Percentiles rank a stretch among this genome's conserved stretches.
Evolutionary conservation across 2,888 invertebrate species (phyloP).

Genomic region (Drosophila nr. medialis): DNA sequence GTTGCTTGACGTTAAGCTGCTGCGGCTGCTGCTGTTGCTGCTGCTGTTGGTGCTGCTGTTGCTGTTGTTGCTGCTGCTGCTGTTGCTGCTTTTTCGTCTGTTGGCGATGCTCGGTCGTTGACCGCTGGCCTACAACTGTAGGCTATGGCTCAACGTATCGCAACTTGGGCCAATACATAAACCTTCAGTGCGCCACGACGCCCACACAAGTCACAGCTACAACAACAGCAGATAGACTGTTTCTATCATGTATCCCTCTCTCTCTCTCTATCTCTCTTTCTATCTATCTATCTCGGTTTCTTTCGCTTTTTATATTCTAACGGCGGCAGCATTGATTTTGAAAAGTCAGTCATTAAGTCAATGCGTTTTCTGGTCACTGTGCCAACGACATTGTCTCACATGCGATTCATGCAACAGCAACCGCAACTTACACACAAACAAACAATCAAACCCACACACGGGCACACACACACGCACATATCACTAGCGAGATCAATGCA

Average conservation of each 20-base stretch:
- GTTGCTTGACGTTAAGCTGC: slow-evolving; percentile 52
- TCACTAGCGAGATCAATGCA: slow-evolving; percentile 71
- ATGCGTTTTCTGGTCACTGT: slow-evolving; percentile 82
- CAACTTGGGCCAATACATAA: slow-evolving; percentile 30
- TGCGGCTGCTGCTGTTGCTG: background rate
- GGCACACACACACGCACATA: slow-evolving; percentile 11
- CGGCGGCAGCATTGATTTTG: slow-evolving; percentile 64
- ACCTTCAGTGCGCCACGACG: slow-evolving; percentile 26
- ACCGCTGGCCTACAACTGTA: slow-evolving; percentile 74
- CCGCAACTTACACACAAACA: slow-evolving; percentile 7
- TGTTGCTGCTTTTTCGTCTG: slow-evolving; percentile 36
- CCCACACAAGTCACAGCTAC: slow-evolving; percentile 26
- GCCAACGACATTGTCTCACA: slow-evolving; percentile 80
- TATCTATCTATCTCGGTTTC: background rate
- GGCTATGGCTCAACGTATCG: slow-evolving; percentile 63
- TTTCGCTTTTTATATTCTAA: slow-evolving; percentile 55
- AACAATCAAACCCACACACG: slow-evolving; percentile 2
- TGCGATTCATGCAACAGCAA: slow-evolving; percentile 52
- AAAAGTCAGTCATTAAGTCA: slow-evolving; percentile 83
- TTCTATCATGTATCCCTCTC: background rate
- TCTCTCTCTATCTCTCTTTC: background rate
- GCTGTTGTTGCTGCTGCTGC: slow-evolving; percentile 21
- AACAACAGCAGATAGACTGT: slow-evolving; percentile 8
- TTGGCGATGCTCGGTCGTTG: slow-evolving; percentile 63
- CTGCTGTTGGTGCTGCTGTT: slow-evolving; percentile 16